phyloP scores from a whole-genome alignment of 2,797 vertebrate species.

The Bradypodion pumilum region DNA sequence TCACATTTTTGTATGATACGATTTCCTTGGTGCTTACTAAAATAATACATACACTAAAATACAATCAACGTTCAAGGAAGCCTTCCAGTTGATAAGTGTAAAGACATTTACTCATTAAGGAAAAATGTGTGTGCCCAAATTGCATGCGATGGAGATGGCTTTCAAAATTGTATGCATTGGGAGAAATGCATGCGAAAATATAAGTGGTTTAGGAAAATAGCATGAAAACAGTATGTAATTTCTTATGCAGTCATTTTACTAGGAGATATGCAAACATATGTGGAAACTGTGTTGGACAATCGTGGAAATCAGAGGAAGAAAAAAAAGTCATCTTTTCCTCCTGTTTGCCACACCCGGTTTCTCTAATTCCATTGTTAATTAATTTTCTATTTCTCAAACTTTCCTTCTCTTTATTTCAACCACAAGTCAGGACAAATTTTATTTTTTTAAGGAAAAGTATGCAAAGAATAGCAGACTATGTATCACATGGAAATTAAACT shows the following conservation, averaged over 20 bases:
- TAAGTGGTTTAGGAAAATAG: not conserved
- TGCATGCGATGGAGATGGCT: not conserved
- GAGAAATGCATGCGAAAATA: not conserved
- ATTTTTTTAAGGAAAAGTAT: not conserved
- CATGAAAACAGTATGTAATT: not conserved
- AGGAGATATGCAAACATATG: not conserved
- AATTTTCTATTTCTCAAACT: not conserved
- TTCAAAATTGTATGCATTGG: not conserved
- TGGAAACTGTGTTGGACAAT: not conserved
- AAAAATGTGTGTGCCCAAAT: not conserved
- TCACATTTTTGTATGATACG: too few relatives aligned
- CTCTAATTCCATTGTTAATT: not conserved
- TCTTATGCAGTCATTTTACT: not conserved
- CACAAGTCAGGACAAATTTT: not conserved
- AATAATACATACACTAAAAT: too few relatives aligned
- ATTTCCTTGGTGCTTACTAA: too few relatives aligned
- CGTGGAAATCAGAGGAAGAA: not conserved
- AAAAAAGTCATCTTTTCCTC: not conserved
- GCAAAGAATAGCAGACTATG: not conserved
- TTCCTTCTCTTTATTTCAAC: not conserved
- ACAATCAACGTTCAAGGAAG: not conserved
- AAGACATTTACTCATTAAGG: not conserved
- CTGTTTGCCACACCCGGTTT: not conserved
- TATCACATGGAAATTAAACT: not conserved
- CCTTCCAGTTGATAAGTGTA: not conserved